Conservation (phyloP, 2,113 vertebrate genomes). For the Nibea coibor region DNA sequence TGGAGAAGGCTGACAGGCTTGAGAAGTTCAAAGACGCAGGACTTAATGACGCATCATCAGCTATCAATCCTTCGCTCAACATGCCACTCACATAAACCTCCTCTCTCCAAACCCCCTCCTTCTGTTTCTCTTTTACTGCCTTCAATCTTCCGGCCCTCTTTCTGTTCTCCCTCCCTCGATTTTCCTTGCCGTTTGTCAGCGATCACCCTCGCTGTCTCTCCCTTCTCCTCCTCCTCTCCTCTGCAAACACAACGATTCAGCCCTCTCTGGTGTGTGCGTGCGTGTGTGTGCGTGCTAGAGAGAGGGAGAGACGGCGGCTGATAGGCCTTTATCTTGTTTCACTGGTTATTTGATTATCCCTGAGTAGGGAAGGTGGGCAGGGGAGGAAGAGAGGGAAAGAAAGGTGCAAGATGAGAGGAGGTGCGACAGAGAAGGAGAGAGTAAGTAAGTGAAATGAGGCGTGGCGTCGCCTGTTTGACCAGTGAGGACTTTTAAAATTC, state of each 20-base stretch:
- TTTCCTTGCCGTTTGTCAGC: constrained; percentile 9
- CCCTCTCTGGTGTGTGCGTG: constrained; percentile 13
- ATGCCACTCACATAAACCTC: constrained; percentile 45
- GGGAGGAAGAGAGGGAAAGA: constrained; percentile 23
- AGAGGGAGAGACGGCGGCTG: constrained; percentile 39
- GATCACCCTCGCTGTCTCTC: constrained; percentile 5
- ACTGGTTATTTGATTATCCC: constrained; percentile 76
- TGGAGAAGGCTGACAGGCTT: not conserved
- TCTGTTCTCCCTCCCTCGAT: constrained; percentile 21
- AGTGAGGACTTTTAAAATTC: not conserved
- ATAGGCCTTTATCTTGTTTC: constrained; percentile 70
- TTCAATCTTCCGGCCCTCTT: not conserved
- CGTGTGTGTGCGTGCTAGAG: constrained; percentile 1
- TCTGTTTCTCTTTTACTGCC: constrained; percentile 23
- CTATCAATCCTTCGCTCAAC: constrained; percentile 43
- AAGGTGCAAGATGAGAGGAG: constrained; percentile 56
- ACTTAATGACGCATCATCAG: constrained; percentile 53
- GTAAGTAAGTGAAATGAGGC: constrained; percentile 20
- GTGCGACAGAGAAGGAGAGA: constrained; percentile 56
- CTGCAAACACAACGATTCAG: constrained; percentile 38
- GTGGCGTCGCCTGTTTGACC: constrained; percentile 36
- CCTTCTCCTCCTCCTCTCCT: constrained; percentile 8
- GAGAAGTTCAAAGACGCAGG: constrained; percentile 32
- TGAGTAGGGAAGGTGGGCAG: constrained; percentile 33
- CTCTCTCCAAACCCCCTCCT: not conserved